Evolutionary conservation across 2,888 invertebrate species (phyloP).

Genomic region (Agonum fuliginosum): DNA sequence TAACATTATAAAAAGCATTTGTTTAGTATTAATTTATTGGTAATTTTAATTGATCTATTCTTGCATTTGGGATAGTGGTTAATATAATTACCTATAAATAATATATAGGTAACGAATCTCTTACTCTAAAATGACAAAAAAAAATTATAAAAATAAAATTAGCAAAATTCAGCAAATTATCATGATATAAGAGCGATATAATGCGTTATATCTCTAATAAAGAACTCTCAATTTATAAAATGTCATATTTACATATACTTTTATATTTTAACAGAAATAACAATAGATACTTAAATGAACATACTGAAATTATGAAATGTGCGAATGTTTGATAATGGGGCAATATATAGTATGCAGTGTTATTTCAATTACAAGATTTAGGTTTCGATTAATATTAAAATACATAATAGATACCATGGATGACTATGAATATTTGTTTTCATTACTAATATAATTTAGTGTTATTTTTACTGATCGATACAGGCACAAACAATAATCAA

Average conservation of each 20-base stretch:
- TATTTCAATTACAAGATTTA: constrained; percentile 32
- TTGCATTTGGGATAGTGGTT: constrained; percentile 5
- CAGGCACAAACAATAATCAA: constrained; percentile 29
- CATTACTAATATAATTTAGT: constrained; percentile 11
- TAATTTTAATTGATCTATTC: constrained; percentile 22
- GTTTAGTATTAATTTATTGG: constrained; percentile 22
- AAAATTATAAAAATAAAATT: not conserved
- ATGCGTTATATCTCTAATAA: constrained; percentile 35
- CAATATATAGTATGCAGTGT: constrained; percentile 30
- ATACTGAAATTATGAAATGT: constrained; percentile 32
- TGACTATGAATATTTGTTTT: constrained; percentile 23
- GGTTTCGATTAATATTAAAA: constrained; percentile 13
- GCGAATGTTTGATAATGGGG: constrained; percentile 2
- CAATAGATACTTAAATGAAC: constrained; percentile 39
- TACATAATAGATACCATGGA: constrained; percentile 14
- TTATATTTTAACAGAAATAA: constrained; percentile 54
- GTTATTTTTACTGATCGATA: constrained; percentile 32
- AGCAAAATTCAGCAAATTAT: constrained; percentile 37
- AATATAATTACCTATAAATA: constrained; percentile 25
- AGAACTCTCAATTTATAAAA: constrained; percentile 56
- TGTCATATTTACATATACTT: constrained; percentile 56
- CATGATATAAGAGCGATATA: constrained; percentile 32
- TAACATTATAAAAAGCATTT: constrained; percentile 11
- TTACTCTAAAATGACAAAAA: constrained; percentile 28
- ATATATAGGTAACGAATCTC: constrained; percentile 18